phyloP scores from a whole-genome alignment of 2,113 vertebrate genomes.

The Physeter macrocephalus region DNA sequence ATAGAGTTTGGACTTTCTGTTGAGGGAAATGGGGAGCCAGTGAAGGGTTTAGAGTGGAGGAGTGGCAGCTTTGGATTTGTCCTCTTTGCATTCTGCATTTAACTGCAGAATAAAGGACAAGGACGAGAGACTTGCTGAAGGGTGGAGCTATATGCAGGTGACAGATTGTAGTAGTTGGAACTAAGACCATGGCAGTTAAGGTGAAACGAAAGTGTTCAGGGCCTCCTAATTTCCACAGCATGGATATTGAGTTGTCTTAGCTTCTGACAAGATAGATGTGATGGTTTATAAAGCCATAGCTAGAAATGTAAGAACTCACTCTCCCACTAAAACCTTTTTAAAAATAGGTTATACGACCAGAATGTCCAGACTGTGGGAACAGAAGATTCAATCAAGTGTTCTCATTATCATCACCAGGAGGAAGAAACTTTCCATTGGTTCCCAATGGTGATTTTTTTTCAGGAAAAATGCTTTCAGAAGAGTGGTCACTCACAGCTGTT shows the following conservation, averaged over 20 bases:
- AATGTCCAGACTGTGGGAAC: conserved; percentile 45
- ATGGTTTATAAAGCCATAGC: neutral
- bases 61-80: neutral
- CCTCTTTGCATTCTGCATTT: neutral
- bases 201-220: neutral
- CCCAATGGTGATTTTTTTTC: neutral
- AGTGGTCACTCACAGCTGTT: conserved; percentile 9
- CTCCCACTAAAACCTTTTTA: neutral
- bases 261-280: neutral
- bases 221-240: neutral
- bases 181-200: neutral
- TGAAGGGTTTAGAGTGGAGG: neutral
- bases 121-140: neutral
- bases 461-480: conserved; percentile 3
- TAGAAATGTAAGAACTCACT: neutral
- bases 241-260: neutral
- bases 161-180: neutral
- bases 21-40: neutral
- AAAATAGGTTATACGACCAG: neutral
- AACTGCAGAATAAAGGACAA: neutral
- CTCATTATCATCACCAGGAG: conserved; percentile 30
- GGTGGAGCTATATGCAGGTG: neutral
- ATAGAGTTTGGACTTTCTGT: neutral
- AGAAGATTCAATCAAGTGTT: conserved; percentile 43
- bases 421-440: conserved; percentile 51